These are phyloP conservation scores for Epinephelus lanceolatus DNA, from an alignment of 2,113 vertebrate genomes.

Conservation along the genomic window DNA sequence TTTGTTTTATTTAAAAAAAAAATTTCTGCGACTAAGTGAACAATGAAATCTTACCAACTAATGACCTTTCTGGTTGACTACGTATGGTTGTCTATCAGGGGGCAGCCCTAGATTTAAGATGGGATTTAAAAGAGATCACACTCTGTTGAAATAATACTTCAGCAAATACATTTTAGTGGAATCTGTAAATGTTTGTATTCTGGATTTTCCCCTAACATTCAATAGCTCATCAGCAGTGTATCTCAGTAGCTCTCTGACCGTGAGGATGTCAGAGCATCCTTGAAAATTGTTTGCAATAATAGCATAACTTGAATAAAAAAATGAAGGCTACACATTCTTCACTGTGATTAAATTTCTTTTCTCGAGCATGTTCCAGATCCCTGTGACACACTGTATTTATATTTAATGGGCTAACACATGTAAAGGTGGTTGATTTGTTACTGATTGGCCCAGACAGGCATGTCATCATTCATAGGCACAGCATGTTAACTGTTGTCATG, in stretches of 20 bases:
- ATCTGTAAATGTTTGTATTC: not conserved
- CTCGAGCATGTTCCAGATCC: not conserved
- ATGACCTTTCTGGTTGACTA: no score
- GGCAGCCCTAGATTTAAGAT: no score
- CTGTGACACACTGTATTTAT: constrained; percentile 8
- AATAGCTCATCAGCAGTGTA: not conserved
- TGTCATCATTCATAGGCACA: constrained; percentile 38
- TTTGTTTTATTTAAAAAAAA: no score
- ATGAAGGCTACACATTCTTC: not conserved
- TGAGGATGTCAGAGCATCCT: not conserved
- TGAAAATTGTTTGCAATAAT: not conserved
- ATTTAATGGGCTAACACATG: constrained; percentile 14
- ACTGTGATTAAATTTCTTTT: not conserved
- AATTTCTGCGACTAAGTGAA: no score
- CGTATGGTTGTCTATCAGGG: no score
- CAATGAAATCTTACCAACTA: no score
- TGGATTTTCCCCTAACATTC: not conserved
- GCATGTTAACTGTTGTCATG: constrained; percentile 49
- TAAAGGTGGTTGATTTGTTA: constrained; percentile 22
- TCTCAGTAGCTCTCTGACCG: not conserved
- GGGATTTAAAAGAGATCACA: no score
- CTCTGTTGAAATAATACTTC: no score
- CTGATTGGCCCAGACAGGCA: constrained; percentile 25
- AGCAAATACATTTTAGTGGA: no score
- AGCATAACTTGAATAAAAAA: no score